A percentile compares a stretch with the other conserved stretches of the same genome.
phyloP scores from a whole-genome alignment of 2,113 vertebrate genomes.

The Cyprinodon variegatus region DNA sequence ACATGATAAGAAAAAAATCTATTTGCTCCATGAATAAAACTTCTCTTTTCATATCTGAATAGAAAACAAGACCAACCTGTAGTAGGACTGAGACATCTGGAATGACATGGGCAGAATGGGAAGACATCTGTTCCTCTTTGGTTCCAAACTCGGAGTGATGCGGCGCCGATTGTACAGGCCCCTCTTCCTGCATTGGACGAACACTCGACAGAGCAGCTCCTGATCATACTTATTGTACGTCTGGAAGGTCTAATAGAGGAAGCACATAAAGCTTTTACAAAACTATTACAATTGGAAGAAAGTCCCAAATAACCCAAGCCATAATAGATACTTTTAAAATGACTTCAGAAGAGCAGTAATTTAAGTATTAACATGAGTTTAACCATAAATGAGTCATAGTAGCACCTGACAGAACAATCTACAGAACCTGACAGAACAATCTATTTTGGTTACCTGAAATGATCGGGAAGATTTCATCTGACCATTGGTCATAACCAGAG shows the following conservation, averaged over 20 bases:
- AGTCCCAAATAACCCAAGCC: no score
- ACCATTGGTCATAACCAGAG: constrained; percentile 88
- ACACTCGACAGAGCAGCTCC: constrained; percentile 86
- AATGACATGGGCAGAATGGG: constrained; percentile 97
- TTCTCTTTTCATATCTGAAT: background rate
- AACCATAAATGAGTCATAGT: no score
- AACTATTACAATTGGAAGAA: background rate
- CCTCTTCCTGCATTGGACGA: constrained; percentile 85
- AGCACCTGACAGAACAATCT: no score
- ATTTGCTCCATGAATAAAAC: background rate
- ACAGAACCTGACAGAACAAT: background rate
- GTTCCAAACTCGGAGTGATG: constrained; percentile 78
- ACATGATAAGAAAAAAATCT: no score
- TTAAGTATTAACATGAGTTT: no score
- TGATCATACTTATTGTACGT: constrained; percentile 88
- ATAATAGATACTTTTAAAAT: no score
- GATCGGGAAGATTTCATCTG: constrained; percentile 91
- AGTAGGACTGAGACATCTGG: constrained; percentile 95
- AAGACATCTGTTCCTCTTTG: constrained; percentile 89
- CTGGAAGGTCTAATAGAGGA: constrained; percentile 84
- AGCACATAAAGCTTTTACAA: background rate
- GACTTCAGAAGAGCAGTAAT: no score
- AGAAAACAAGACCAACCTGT: constrained; percentile 57
- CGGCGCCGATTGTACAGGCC: constrained; percentile 92
- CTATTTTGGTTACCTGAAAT: constrained; percentile 83